Evolutionary conservation across 2,113 vertebrate species (phyloP), one percentile per base, ranked within the genome.

Genomic region (Dendrocopos noguchii): DNA sequence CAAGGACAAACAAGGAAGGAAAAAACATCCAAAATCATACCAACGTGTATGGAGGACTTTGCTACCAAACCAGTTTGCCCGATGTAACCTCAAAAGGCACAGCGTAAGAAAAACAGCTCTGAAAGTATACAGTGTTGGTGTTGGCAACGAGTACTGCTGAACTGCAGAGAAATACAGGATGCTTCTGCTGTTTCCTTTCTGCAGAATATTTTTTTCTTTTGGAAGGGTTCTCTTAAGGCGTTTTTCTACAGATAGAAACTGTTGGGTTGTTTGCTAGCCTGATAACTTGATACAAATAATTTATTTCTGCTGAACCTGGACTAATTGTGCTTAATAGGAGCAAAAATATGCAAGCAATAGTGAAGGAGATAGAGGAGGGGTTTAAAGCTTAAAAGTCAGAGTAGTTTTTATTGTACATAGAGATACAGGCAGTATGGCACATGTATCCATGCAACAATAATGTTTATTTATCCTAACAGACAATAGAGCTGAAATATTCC

Each of bases 81-180:
- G 7, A 91, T 77, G 87, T 94, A 96, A 97, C 96, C 96, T 92
- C 91, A 84, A 93, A 90, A 95, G 52, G 72, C 82, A 77, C 44
- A 93, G 84, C 34, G 21, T 93, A 96, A 97, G 97, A 97, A 97
- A 97, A 94, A 97, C 92, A 75, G 79, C 92, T 91, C 70, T 95
- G 84, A 90, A 96, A 97, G 91, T 96, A 94, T 97, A 94, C 92
- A 53, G 87, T 97, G 97, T 98, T 98, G 94, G 80, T 97, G 83
- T 97, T 98, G 97, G 97, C 97, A 96, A 21, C 39, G 81, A 94
- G 90, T 88, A 66, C 57, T 97, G 97, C 97, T 98, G 97, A 98
- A 96, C n/a, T 92, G 95, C 84, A 94, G 93, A 96, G 96, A 98
- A 98, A 97, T 90, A 95, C 96, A 97, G 98, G 97, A 97, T 96